Conservation (phyloP, 2,113 vertebrate species). For the Parotia lawesii region DNA sequence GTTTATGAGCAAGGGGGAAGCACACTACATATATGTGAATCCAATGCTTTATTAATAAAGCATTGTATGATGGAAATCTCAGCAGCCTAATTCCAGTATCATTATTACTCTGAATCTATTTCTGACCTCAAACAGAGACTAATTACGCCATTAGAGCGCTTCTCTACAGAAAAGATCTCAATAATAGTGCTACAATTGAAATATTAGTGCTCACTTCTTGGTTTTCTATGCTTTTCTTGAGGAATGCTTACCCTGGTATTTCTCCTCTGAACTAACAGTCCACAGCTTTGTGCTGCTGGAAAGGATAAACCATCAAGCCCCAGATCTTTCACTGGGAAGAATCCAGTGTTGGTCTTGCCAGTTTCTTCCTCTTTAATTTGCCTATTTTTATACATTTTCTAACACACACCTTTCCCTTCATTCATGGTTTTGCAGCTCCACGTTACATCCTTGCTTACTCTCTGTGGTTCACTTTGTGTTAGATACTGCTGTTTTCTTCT, state of each 20-base stretch:
- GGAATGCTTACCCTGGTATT: background rate
- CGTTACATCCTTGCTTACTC: background rate
- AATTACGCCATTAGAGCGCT: background rate
- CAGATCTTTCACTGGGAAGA: background rate
- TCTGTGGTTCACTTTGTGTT: background rate
- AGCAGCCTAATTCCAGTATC: background rate
- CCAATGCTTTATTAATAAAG: background rate
- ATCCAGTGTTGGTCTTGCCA: background rate
- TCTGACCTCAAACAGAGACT: background rate
- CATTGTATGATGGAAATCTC: background rate
- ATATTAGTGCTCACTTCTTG: background rate
- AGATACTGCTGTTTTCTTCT: background rate
- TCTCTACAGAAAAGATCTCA: background rate
- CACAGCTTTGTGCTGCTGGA: background rate
- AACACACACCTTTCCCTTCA: background rate
- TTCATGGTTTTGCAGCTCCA: background rate
- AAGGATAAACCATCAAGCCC: background rate
- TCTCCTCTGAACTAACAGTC: background rate
- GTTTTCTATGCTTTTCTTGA: background rate
- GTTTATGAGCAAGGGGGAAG: background rate
- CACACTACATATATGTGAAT: too few relatives aligned
- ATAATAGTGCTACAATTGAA: background rate
- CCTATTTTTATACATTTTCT: background rate
- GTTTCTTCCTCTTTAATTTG: background rate
- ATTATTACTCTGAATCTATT: background rate